Conservation (phyloP, 1,140 invertebrate genomes). For the Cydia strobilella region DNA sequence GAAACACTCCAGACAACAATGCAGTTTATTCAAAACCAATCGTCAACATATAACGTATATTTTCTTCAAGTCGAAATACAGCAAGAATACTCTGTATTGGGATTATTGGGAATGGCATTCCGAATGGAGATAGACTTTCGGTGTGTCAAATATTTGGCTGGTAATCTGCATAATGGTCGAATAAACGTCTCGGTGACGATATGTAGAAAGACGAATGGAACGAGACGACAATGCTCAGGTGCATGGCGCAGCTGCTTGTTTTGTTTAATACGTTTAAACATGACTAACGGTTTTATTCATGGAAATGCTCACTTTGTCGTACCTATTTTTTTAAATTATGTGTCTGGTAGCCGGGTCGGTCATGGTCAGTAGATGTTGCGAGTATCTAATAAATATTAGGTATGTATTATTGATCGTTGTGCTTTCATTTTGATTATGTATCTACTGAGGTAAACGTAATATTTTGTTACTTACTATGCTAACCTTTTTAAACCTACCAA, state of each 20-base stretch:
- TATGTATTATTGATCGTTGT: no score
- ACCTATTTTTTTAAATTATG: slow-evolving; percentile 1
- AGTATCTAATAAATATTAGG: no score
- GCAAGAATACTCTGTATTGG: neutral
- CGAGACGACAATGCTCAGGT: slow-evolving; percentile 31
- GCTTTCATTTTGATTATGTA: no score
- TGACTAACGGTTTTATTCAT: slow-evolving; percentile 29
- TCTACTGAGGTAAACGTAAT: no score
- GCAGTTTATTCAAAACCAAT: no score
- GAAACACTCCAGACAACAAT: no score
- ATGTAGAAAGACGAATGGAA: slow-evolving; percentile 17
- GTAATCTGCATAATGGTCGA: slow-evolving; percentile 23
- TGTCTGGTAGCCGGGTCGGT: neutral
- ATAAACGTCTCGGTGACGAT: slow-evolving; percentile 9
- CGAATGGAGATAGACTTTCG: neutral
- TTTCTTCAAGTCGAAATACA: neutral
- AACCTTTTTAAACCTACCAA: no score
- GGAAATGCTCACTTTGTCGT: slow-evolving; percentile 21
- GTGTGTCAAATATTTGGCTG: neutral
- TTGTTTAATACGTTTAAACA: slow-evolving; percentile 30
- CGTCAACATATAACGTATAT: neutral
- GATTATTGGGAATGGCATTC: neutral
- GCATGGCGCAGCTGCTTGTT: slow-evolving; percentile 15
- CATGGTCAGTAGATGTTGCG: neutral
- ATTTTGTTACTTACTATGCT: no score